Conservation (phyloP, 2,797 vertebrate genomes). For the Myotis vivesi region DNA sequence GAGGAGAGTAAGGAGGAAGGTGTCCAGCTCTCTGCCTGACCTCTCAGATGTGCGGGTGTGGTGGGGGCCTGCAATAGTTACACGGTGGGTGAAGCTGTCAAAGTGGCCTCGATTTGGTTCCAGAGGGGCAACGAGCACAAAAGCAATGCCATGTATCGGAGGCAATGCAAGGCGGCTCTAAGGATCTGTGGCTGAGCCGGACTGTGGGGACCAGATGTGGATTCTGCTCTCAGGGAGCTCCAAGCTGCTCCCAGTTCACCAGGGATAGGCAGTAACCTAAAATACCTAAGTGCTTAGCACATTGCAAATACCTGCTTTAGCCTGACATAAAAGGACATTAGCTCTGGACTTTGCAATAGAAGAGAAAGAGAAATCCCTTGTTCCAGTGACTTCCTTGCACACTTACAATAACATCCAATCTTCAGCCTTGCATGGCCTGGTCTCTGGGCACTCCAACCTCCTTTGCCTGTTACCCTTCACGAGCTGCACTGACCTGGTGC, state of each 20-base stretch:
- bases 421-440: neutral
- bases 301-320: neutral
- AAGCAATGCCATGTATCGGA: neutral
- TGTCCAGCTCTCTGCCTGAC: neutral
- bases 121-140: neutral
- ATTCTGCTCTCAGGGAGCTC: neutral
- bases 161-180: neutral
- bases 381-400: neutral
- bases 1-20: neutral
- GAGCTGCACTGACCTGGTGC: no score
- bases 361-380: neutral
- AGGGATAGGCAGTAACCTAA: neutral
- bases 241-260: neutral
- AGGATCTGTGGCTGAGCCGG: neutral
- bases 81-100: neutral
- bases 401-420: neutral
- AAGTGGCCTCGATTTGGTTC: neutral
- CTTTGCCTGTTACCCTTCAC: neutral
- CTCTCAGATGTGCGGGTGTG: neutral
- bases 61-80: neutral
- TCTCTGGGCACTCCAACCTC: accelerated
- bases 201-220: neutral
- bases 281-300: neutral
- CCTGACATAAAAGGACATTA: neutral
- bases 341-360: neutral